Evolutionary conservation across 2,797 vertebrate species (phyloP).

Genomic region (Pangasius mekongensis): DNA sequence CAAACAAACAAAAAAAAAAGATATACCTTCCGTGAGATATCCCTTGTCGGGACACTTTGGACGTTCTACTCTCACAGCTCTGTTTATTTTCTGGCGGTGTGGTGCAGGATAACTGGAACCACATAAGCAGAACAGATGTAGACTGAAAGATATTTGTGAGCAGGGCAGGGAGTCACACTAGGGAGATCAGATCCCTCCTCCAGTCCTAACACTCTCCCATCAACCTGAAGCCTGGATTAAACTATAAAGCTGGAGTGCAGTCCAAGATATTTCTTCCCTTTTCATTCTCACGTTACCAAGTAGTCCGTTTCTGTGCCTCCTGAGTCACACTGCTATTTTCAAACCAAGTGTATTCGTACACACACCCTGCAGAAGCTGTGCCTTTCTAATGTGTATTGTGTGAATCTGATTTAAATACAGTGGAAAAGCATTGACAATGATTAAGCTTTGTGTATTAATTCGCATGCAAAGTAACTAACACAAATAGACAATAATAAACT

Average conservation of each 20-base stretch:
- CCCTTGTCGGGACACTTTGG: not conserved
- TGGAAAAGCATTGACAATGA: conserved; percentile 19
- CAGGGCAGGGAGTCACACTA: conserved; percentile 64
- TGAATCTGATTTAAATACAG: not conserved
- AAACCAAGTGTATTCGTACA: not conserved
- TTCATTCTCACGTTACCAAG: conserved; percentile 27
- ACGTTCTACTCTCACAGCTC: conserved; percentile 3
- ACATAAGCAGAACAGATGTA: conserved; percentile 56
- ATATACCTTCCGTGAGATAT: not conserved
- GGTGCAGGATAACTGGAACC: conserved; percentile 58
- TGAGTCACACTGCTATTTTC: conserved; percentile 30
- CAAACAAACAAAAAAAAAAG: not conserved
- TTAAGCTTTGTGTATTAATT: conserved; percentile 37
- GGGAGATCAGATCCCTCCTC: conserved; percentile 21
- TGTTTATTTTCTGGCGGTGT: conserved; percentile 56
- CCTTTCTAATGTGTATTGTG: not conserved
- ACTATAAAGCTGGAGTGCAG: conserved; percentile 6
- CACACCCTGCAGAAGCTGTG: not conserved
- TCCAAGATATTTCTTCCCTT: conserved; percentile 32
- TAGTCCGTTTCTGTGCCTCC: not conserved
- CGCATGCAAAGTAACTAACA: conserved; percentile 60
- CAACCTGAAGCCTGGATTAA: conserved; percentile 16
- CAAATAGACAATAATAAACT: conserved; percentile 32
- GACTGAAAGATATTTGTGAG: conserved; percentile 54
- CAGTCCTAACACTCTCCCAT: not conserved